Evolutionary conservation across 2,888 invertebrate genomes (phyloP).

Genomic region (Hypsopygia costalis): DNA sequence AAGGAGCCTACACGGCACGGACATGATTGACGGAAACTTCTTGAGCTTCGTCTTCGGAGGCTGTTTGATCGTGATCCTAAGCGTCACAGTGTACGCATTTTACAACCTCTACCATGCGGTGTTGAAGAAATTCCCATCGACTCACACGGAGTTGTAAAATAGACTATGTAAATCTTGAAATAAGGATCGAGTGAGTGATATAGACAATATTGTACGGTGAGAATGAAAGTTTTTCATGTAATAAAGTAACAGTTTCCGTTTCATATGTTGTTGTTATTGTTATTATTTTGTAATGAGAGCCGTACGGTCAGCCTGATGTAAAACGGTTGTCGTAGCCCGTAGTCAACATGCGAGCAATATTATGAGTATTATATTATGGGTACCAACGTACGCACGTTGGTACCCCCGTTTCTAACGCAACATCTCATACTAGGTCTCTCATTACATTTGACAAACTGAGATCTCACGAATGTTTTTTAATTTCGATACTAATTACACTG

Average conservation of each 20-base stretch:
- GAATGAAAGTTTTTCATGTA: neutral
- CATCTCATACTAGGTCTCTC: no score
- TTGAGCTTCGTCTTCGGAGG: conserved; percentile 91
- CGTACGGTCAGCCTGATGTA: no score
- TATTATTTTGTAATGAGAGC: no score
- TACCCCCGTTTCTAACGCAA: no score
- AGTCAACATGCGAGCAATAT: no score
- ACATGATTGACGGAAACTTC: conserved; percentile 90
- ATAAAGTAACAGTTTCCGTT: neutral
- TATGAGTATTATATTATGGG: no score
- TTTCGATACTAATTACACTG: no score
- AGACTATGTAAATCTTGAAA: conserved; percentile 20
- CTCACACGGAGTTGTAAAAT: conserved; percentile 88
- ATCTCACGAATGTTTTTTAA: no score
- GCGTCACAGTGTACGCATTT: conserved; percentile 92
- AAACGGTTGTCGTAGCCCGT: no score
- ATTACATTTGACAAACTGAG: no score
- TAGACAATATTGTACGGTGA: conserved; percentile 5
- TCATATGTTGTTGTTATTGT: neutral
- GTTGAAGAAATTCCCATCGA: conserved; percentile 89
- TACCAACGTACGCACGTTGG: no score
- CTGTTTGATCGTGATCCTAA: conserved; percentile 87
- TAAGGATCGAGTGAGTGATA: conserved; percentile 21
- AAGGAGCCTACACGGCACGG: conserved; percentile 72
- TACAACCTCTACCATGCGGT: conserved; percentile 85